Percentiles rank a stretch among this genome's conserved stretches.
Evolutionary conservation across 2,888 invertebrate species (phyloP).

Genomic region (Rosalia funebris): DNA sequence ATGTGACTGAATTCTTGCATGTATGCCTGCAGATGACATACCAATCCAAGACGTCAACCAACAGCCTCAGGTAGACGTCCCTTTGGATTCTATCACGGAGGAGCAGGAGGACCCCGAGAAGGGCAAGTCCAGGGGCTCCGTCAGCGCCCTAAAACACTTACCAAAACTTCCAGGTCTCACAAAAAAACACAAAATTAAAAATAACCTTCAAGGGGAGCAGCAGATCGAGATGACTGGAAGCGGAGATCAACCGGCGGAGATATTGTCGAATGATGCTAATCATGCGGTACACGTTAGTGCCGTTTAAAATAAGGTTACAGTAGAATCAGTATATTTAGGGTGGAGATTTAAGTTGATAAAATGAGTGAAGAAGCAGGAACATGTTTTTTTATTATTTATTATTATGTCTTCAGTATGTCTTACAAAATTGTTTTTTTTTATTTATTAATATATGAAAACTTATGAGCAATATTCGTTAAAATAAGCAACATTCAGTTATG

Average conservation of each 20-base stretch:
- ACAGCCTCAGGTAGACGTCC: constrained; percentile 66
- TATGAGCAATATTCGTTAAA: no score
- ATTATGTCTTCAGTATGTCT: no score
- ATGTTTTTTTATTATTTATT: no score
- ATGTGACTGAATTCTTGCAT: constrained; percentile 23
- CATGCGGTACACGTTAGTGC: constrained; percentile 60
- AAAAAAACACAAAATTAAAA: constrained; percentile 67
- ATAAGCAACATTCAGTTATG: no score
- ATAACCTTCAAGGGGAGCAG: constrained; percentile 42
- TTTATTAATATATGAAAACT: no score
- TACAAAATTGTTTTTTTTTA: no score
- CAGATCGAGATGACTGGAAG: constrained; percentile 52
- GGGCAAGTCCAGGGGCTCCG: constrained; percentile 65
- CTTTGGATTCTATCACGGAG: constrained; percentile 75
- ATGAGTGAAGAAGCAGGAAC: no score
- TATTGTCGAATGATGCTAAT: constrained; percentile 47
- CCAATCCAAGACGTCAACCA: constrained; percentile 82
- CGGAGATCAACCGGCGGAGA: constrained; percentile 44
- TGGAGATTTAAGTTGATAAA: background rate
- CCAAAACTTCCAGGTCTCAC: constrained; percentile 75
- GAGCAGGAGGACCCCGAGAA: constrained; percentile 70
- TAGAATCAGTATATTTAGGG: background rate
- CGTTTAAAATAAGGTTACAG: constrained; percentile 46
- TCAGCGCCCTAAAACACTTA: constrained; percentile 66
- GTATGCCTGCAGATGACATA: constrained; percentile 79